phyloP scores from a whole-genome alignment of 2,113 vertebrate species.

The Leucosticte australis region DNA sequence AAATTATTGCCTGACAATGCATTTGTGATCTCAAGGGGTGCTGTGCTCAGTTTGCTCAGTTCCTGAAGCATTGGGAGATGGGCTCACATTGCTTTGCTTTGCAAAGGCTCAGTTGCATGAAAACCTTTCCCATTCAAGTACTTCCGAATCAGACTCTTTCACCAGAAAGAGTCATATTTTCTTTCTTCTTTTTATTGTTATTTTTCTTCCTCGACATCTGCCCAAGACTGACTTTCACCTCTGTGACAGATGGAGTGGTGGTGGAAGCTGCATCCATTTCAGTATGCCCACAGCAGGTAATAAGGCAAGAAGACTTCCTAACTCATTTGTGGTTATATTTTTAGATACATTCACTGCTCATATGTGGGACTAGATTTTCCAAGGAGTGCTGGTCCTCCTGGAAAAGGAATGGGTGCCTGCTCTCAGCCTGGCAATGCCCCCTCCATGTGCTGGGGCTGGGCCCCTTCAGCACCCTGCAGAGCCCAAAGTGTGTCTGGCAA shows the following conservation, averaged over 20 bases:
- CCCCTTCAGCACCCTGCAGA: neutral
- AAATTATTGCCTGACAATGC: neutral
- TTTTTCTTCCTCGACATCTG: rapidly evolving
- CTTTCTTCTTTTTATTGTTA: neutral
- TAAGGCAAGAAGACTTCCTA: neutral
- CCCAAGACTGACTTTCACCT: neutral
- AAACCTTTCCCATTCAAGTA: neutral
- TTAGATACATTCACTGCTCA: neutral
- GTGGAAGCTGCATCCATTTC: neutral
- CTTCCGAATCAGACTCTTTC: neutral
- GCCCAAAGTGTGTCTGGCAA: neutral
- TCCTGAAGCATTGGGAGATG: neutral
- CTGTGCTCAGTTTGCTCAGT: neutral
- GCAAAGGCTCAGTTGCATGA: neutral
- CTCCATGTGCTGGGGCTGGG: rapidly evolving
- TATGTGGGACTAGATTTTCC: neutral
- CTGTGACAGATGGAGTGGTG: neutral
- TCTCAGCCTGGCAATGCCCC: neutral
- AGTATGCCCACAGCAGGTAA: neutral
- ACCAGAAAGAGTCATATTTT: neutral
- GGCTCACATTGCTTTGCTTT: neutral
- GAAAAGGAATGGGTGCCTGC: neutral
- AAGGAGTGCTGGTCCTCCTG: neutral
- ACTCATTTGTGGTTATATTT: neutral
- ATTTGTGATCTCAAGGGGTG: neutral